Evolutionary conservation across 2,888 invertebrate species (phyloP).

Genomic region (Cotesia congregata): DNA sequence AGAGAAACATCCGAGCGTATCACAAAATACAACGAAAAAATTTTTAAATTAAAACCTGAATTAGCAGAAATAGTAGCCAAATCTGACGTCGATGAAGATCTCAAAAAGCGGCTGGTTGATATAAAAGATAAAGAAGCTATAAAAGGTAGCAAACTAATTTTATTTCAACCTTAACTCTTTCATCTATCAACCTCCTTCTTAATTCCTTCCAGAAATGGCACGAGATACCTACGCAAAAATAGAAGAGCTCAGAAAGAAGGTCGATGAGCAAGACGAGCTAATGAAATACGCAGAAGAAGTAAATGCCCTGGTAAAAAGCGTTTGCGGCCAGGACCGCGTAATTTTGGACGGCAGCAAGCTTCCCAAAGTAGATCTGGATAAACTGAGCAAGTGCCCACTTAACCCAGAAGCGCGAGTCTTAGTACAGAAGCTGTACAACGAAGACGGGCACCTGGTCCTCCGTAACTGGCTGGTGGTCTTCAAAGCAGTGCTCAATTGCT

Average conservation of each 20-base stretch:
- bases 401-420: background rate
- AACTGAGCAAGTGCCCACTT: background rate
- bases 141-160: background rate
- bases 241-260: background rate
- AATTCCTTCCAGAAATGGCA: background rate
- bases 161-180: background rate
- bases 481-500: background rate
- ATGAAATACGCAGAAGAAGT: background rate
- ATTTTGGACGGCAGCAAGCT: background rate
- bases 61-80: background rate
- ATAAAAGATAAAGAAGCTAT: background rate
- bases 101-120: background rate
- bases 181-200: background rate
- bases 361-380: background rate
- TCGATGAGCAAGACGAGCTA: background rate
- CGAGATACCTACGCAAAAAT: background rate
- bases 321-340: background rate
- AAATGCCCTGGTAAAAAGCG: background rate
- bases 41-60: background rate
- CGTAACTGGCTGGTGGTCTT: background rate
- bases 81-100: background rate
- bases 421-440: background rate
- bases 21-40: background rate
- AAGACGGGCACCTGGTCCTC: background rate
- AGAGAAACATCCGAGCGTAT: background rate